These are phyloP conservation scores for Heliothis virescens DNA, from an alignment of 1,140 invertebrate species.

Conservation along the genomic window DNA sequence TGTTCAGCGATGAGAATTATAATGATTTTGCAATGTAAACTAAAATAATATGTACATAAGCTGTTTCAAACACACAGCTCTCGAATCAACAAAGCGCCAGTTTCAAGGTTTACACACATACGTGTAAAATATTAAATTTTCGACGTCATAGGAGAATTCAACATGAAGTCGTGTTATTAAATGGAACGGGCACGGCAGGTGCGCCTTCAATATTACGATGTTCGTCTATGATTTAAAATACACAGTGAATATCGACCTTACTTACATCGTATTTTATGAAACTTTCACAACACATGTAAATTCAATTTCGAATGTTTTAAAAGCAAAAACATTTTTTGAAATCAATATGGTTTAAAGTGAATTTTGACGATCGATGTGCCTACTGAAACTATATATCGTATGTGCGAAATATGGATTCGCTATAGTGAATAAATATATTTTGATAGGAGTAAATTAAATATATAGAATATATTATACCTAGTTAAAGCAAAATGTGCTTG, in stretches of 20 bases:
- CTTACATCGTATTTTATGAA: slow-evolving; percentile 28
- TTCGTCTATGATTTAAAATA: slow-evolving; percentile 65
- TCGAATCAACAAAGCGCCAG: not conserved
- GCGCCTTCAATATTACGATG: slow-evolving; percentile 67
- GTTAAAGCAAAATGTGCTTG: too few relatives aligned
- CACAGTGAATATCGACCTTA: slow-evolving; percentile 40
- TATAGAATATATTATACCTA: too few relatives aligned
- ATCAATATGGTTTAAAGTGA: too few relatives aligned
- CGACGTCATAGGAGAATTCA: slow-evolving; percentile 72
- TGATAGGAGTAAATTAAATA: too few relatives aligned
- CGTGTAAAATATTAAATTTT: slow-evolving; percentile 71
- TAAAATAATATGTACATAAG: not conserved
- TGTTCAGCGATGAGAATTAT: too few relatives aligned
- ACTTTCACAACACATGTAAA: not conserved
- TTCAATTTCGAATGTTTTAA: not conserved
- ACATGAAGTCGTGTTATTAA: slow-evolving; percentile 75
- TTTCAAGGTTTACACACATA: slow-evolving; percentile 9
- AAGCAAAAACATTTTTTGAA: too few relatives aligned
- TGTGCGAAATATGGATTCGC: too few relatives aligned
- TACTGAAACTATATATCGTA: too few relatives aligned
- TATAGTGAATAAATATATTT: too few relatives aligned
- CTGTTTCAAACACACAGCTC: slow-evolving; percentile 3
- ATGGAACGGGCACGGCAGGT: slow-evolving; percentile 72
- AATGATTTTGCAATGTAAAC: not conserved
- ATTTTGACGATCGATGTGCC: too few relatives aligned